Evolutionary conservation across 2,888 invertebrate genomes (phyloP), one percentile per base, ranked within the genome.

Genomic region (Lepidonotus clava): DNA sequence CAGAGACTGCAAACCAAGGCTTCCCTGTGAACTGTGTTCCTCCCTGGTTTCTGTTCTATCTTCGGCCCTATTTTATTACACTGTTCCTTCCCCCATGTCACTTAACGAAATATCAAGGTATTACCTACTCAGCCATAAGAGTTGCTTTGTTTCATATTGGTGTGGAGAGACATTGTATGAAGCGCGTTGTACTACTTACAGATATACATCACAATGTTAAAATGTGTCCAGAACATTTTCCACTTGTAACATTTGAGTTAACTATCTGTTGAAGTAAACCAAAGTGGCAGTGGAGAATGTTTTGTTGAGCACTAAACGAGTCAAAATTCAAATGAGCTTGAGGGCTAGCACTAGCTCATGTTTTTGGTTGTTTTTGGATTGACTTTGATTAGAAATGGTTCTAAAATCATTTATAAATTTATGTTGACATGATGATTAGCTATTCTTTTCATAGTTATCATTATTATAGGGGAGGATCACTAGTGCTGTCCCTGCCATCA

Each of bases 331-430:
- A 46, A 80, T 80, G 80, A 80, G 80, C 80, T 80, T 46, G 80
- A 80, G 80, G 80, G 80, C 46, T 80, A 80, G 80, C 80, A 80
- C 80, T 80, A 80, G 80, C 80, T 80, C 80, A 80, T 80, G 24
- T 80, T 71, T 71, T 71, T 71, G 0, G 14, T 71, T 71, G 8
- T 71, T 71, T 34, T 71, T 18, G 34, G 28, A 21, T 71, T 71
- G 4, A 71, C 18, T 71, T 71, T 71, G 24, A 32, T 21, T 71
- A 71, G 11, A 71, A n/a, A 71, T 36, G 24, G 71, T 34, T 71
- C 71, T 34, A 24, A 71, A 71, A 71, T 36, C n/a, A n/a, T n/a
- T n/a, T n/a, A n/a, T n/a, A n/a, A n/a, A n/a, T n/a, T n/a, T n/a
- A n/a, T n/a, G n/a, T n/a, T n/a, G n/a, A n/a, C n/a, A n/a, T n/a